phyloP scores from a whole-genome alignment of 2,113 vertebrate species.

The Sebastes fasciatus region DNA sequence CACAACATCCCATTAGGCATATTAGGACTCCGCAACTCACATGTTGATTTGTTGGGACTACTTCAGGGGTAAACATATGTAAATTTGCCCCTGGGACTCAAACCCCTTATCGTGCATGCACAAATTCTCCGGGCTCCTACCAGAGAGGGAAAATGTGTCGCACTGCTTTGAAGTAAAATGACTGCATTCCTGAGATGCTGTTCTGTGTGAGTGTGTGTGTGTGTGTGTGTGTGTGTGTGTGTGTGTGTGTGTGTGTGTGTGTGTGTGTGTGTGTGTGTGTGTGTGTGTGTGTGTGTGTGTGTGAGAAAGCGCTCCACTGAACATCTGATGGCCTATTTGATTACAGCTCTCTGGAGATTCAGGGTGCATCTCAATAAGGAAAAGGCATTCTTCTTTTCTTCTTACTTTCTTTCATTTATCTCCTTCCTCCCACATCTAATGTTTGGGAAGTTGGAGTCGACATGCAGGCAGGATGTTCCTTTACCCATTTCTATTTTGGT shows the following conservation, averaged over 20 bases:
- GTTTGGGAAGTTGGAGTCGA: neutral
- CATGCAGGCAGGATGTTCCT: slow-evolving; percentile 20
- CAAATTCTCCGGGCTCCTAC: slow-evolving; percentile 7
- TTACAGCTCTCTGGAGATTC: slow-evolving; percentile 50
- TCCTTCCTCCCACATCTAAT: slow-evolving; percentile 23
- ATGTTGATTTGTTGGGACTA: slow-evolving; percentile 24
- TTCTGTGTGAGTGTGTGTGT: slow-evolving; percentile 8
- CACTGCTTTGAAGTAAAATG: slow-evolving; percentile 46
- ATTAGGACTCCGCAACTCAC: too few species aligned
- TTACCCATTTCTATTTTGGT: slow-evolving; percentile 30
- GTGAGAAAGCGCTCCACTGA: slow-evolving; percentile 32
- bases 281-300: slow-evolving; percentile 16
- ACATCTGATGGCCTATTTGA: slow-evolving; percentile 59
- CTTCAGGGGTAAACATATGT: slow-evolving; percentile 15
- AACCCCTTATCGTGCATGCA: neutral
- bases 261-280: slow-evolving; percentile 8
- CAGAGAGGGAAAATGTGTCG: slow-evolving; percentile 19
- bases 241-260: slow-evolving; percentile 14
- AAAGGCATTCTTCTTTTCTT: slow-evolving; percentile 9
- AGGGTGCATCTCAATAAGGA: slow-evolving; percentile 47
- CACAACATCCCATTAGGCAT: neutral
- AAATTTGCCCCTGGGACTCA: slow-evolving; percentile 26
- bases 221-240: slow-evolving; percentile 20
- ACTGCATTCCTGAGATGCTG: slow-evolving; percentile 60
- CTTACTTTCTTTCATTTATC: neutral